phyloP scores from a whole-genome alignment of 2,888 invertebrate species.

The Torymus tubicola region DNA sequence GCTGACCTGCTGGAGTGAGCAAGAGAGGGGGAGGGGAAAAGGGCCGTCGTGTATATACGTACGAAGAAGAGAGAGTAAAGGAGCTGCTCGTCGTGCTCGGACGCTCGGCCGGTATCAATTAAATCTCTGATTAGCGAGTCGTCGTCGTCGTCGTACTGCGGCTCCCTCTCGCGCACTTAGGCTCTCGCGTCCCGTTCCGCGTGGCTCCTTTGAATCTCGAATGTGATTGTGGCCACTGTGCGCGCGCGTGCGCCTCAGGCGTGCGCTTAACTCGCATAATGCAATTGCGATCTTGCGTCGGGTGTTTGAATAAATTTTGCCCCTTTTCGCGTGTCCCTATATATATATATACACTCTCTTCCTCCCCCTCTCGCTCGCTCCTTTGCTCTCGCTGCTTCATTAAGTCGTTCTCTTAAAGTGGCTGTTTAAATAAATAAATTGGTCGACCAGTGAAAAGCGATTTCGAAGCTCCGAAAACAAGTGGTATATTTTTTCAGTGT shows the following conservation, averaged over 20 bases:
- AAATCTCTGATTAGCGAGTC: constrained; percentile 72
- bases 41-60: no score
- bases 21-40: not conserved
- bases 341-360: not conserved
- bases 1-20: not conserved
- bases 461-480: not conserved
- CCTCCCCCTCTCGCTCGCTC: not conserved
- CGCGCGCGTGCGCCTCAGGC: not conserved
- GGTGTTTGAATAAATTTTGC: constrained; percentile 54
- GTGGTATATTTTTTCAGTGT: not conserved
- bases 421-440: constrained; percentile 56
- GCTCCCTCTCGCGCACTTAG: constrained; percentile 17
- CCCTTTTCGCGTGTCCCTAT: constrained; percentile 28
- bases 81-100: constrained; percentile 66
- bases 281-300: constrained; percentile 49
- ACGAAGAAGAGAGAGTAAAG: not conserved
- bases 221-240: constrained; percentile 60
- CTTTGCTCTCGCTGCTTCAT: constrained; percentile 30
- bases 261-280: constrained; percentile 53
- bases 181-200: constrained; percentile 10
- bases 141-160: constrained; percentile 51
- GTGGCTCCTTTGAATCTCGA: constrained; percentile 66
- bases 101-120: constrained; percentile 69
- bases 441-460: not conserved
- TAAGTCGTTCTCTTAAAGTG: constrained; percentile 42